These are phyloP conservation scores for Lophura nycthemera DNA, from an alignment of 2,113 vertebrate genomes.

Conservation along the genomic window DNA sequence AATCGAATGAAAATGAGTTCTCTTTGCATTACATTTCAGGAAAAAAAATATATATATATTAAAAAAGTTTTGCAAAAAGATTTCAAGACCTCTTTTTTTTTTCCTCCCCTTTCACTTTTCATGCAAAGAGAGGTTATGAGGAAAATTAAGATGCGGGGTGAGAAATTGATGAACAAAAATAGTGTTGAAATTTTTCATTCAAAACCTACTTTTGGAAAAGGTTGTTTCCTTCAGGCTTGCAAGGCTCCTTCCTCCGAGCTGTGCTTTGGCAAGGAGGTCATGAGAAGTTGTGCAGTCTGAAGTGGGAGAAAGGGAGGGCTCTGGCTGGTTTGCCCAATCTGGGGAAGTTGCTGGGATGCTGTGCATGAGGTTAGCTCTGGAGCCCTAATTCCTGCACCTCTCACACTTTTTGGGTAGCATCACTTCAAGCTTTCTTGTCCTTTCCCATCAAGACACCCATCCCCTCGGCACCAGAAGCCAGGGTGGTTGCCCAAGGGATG, in stretches of 20 bases:
- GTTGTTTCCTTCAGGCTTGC: neutral
- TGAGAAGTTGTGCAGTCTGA: neutral
- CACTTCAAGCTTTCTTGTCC: no score
- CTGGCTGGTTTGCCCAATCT: neutral
- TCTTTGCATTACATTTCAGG: neutral
- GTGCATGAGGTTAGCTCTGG: neutral
- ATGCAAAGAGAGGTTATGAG: neutral
- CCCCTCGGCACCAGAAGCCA: no score
- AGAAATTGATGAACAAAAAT: neutral
- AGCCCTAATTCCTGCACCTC: no score
- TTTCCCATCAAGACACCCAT: no score
- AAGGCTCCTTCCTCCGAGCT: neutral
- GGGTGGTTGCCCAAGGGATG: no score
- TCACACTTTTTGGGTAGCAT: no score
- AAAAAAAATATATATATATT: neutral
- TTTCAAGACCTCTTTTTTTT: neutral
- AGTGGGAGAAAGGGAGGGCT: neutral
- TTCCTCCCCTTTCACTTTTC: neutral
- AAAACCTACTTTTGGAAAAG: neutral
- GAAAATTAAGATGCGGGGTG: neutral
- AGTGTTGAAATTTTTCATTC: neutral
- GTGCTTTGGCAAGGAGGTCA: neutral
- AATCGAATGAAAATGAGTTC: neutral
- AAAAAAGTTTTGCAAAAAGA: neutral
- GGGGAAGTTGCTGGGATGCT: neutral